Evolutionary conservation across 1,140 invertebrate species (phyloP), one percentile per base, ranked within the genome.

Genomic region (Coptotermes formosanus): DNA sequence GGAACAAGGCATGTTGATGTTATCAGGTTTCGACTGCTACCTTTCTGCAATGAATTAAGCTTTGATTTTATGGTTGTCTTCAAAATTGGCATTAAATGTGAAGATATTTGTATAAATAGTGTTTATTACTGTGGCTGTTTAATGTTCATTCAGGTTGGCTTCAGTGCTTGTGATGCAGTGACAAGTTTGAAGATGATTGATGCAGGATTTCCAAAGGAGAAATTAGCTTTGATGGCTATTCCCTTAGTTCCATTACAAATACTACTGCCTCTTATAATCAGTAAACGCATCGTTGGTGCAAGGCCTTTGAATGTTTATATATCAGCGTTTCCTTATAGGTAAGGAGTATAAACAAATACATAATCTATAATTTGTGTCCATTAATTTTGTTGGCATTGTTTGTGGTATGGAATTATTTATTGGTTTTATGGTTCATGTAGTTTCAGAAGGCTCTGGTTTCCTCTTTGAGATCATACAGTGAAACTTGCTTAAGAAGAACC

Each of bases 191-290:
- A 99, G 92, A 91, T 99, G 38, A 96, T 99, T 14, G 98, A 99
- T 91, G 94, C 95, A 83, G 99, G 99, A 45, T 96, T 99, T 82
- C 97, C 98, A 0, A 99, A 98, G 90, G 98, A 99, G 90, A 96
- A 97, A 87, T 91, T 99, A 83, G 99, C 98, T 0, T 90, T 99
- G 75, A 92, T 99, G 89, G 96, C 96, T 19, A 94, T 99, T 30
- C 98, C 98, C 14, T 92, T 99, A 89, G 96, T 99, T 82, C 98
- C 98, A 23, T 91, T 99, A 45, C 98, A 99, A 92, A 97, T 99
- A 84, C 91, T 99, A 55, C 92, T 99, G 88, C 98, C 99, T 19
- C 91, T 99, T 85, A 90, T 97, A 52, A 96, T 99, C 88, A 95
- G 94, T 85, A 96, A 95, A 90, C 97, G 98, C 89, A 98, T 97